Base-by-base conservation (phyloP, 2,888 invertebrate genomes). In the Platerodrilus igneus region DNA sequence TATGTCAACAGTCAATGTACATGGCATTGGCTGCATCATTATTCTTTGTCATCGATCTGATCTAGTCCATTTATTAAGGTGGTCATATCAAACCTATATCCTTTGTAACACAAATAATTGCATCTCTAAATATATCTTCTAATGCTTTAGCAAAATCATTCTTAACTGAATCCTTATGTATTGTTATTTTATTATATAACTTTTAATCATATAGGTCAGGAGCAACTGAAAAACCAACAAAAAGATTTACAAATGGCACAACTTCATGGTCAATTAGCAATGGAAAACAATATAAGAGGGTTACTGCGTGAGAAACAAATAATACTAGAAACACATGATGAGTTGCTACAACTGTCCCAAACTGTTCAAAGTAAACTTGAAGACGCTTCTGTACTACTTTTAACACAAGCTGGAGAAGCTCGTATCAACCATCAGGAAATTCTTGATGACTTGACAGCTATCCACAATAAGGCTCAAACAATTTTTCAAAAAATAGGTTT, bases 271-370 rank as follows among this genome's bases (percentile, higher is more conserved):
- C 71, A 77, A 47, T 59, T 69, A 27, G 62, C 72, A 9, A 67
- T 79, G 4, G 68, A 73, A 25, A 63, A 67, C 31, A 81, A 79
- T 61, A 68, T 80, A 35, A 67, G 68, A 36, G 69, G 76, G 37
- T 60, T 81, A 30, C 65, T 66, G n/a, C 67, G 72, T 36, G 80
- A 81, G 57, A 79, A 78, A 56, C 69, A 72, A 20, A 58, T 79
- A 33, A 79, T 81, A 43, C 66, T 72, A 17, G 64, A 75, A 14
- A 78, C 78, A 2, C 78, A 80, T 52, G 59, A 66, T 39, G 71
- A 76, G 46, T 61, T 80, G 13, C 65, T 73, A 6, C 51, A 66
- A 10, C 71, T 79, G 68, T 74, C 77, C 1, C 68, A 70, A 47
- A 70, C 71, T 38, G 71, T 81, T 22, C 74, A 70, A 53, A 52